These are phyloP conservation scores for Cherax quadricarinatus DNA, from an alignment of 1,140 invertebrate species.

Conservation along the genomic window DNA sequence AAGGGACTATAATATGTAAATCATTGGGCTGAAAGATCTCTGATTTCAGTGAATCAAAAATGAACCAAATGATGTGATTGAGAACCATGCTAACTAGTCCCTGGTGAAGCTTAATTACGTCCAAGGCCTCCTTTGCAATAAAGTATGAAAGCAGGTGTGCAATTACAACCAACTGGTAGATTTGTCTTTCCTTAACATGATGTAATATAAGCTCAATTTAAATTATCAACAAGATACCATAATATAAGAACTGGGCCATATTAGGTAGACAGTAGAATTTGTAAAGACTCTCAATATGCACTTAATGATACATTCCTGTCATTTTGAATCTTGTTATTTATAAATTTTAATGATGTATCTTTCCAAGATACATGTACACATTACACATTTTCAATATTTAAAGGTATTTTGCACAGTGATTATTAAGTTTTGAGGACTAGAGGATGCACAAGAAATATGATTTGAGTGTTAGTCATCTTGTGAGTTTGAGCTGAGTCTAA, in stretches of 20 bases:
- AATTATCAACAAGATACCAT: neutral
- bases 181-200: neutral
- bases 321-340: neutral
- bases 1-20: neutral
- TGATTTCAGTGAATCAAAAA: conserved; percentile 2
- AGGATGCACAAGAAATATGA: neutral
- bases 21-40: neutral
- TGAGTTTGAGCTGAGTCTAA: neutral
- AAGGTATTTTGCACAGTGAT: neutral
- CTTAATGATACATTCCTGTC: neutral
- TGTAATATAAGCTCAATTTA: neutral
- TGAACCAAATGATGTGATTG: neutral
- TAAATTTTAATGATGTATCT: neutral
- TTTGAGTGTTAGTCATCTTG: neutral
- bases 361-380: neutral
- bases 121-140: neutral
- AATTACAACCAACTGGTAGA: neutral
- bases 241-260: neutral
- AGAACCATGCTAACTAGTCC: neutral
- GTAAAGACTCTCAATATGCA: neutral
- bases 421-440: neutral
- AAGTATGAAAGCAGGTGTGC: neutral
- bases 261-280: neutral
- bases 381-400: neutral
- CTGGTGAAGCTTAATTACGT: neutral